These are phyloP conservation scores for Hermaeophaga mercurialis DNA, from an alignment of 2,888 invertebrate species.

Conservation along the genomic window DNA sequence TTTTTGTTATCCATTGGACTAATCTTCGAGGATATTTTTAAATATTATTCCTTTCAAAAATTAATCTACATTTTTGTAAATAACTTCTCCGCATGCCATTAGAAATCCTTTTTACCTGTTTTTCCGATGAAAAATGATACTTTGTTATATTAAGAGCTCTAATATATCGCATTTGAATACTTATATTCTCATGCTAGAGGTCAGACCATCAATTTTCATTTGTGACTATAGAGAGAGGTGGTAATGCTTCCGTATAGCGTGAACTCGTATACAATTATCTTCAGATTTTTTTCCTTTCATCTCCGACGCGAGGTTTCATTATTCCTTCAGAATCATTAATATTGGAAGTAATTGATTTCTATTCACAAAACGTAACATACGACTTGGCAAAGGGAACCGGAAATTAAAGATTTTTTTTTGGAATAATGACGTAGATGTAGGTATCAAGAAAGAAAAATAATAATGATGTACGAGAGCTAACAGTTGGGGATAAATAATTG, in stretches of 20 bases:
- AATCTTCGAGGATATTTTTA: no score
- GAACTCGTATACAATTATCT: constrained; percentile 7
- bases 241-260: not conserved
- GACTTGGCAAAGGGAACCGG: constrained; percentile 1
- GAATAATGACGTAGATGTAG: constrained; percentile 1
- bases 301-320: not conserved
- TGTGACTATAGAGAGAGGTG: not conserved
- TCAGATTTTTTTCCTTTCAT: not conserved
- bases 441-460: not conserved
- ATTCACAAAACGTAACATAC: constrained; percentile 14
- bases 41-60: no score
- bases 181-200: not conserved
- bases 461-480: not conserved
- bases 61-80: no score
- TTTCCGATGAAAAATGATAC: not conserved
- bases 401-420: constrained; percentile 6
- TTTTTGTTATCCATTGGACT: no score
- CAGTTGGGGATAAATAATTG: not conserved
- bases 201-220: constrained; percentile 8
- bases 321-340: constrained; percentile 10
- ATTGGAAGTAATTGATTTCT: constrained; percentile 16
- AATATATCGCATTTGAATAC: constrained; percentile 4
- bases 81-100: no score
- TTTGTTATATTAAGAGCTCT: not conserved
- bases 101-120: no score